A percentile compares a stretch with the other conserved stretches of the same genome.
phyloP scores from a whole-genome alignment of 2,888 invertebrate species.

The Chymomyza fuscimana region DNA sequence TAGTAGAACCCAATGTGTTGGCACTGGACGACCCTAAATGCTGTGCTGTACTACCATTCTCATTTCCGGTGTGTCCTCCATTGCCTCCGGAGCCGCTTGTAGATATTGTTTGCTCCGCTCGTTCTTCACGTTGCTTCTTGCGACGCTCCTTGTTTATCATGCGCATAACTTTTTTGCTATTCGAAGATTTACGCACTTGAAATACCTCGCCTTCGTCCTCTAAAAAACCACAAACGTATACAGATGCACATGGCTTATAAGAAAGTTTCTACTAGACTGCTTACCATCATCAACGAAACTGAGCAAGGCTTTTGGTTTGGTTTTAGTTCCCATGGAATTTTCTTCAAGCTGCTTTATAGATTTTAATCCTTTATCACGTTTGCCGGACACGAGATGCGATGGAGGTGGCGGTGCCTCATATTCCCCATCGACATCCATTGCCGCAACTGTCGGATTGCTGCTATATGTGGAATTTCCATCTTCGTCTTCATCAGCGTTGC shows the following conservation, averaged over 20 bases:
- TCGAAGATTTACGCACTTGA: conserved; percentile 96
- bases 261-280: conserved; percentile 45
- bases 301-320: conserved; percentile 82
- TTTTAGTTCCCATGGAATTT: conserved; percentile 28
- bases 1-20: conserved; percentile 33
- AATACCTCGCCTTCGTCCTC: conserved; percentile 93
- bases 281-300: conserved; percentile 90
- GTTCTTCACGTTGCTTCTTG: conserved; percentile 76
- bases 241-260: background rate
- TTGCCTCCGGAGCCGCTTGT: conserved; percentile 25
- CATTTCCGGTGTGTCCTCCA: conserved; percentile 45
- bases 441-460: conserved; percentile 14
- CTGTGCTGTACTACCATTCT: conserved; percentile 63
- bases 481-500: conserved; percentile 86
- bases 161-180: conserved; percentile 93
- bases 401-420: conserved; percentile 49
- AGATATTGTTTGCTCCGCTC: conserved; percentile 45
- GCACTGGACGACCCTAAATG: conserved; percentile 64
- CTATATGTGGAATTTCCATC: conserved; percentile 60
- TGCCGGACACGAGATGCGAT: conserved; percentile 32
- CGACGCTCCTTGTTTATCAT: conserved; percentile 89
- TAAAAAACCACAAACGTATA: conserved; percentile 46
- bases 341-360: conserved; percentile 71
- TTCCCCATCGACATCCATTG: conserved; percentile 77
- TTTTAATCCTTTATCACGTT: conserved; percentile 53